These are phyloP conservation scores for Zygothrica quintamaculata DNA, from an alignment of 2,888 invertebrate genomes.

Conservation along the genomic window DNA sequence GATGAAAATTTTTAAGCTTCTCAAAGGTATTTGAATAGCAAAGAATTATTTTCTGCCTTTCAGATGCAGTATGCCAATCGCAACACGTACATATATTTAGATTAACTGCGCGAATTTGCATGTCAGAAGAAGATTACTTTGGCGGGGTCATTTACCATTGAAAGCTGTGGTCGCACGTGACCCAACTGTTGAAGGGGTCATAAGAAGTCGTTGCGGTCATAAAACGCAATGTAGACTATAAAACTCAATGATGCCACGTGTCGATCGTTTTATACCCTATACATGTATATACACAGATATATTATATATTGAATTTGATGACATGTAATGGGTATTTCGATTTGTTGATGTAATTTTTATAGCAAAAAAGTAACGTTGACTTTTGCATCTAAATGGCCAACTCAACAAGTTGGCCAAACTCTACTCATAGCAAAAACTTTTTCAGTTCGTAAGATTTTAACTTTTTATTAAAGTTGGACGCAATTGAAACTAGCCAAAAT, in stretches of 20 bases:
- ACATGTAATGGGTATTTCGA: slow-evolving; percentile 38
- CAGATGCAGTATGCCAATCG: background rate
- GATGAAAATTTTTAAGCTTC: background rate
- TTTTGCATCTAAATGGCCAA: slow-evolving; percentile 12
- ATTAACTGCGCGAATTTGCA: slow-evolving; percentile 1
- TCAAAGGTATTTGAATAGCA: slow-evolving; percentile 2
- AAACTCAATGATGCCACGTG: slow-evolving; percentile 24
- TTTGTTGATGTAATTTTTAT: slow-evolving; percentile 24
- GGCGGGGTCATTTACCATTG: slow-evolving; percentile 9
- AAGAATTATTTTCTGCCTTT: background rate
- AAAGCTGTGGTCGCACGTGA: slow-evolving; percentile 38
- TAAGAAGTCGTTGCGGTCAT: slow-evolving; percentile 10
- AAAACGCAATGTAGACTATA: slow-evolving; percentile 22
- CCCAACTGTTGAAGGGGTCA: slow-evolving; percentile 20
- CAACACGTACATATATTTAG: slow-evolving; percentile 11
- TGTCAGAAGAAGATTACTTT: slow-evolving; percentile 11
- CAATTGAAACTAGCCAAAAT: slow-evolving; percentile 18
- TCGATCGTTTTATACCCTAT: slow-evolving; percentile 34
- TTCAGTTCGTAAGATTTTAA: background rate
- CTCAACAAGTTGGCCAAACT: slow-evolving; percentile 43
- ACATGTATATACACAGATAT: slow-evolving; percentile 28
- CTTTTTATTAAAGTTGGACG: slow-evolving; percentile 4
- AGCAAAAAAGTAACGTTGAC: slow-evolving; percentile 8
- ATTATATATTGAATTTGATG: slow-evolving; percentile 59
- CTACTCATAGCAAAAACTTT: slow-evolving; percentile 5